phyloP scores from a whole-genome alignment of 1,140 invertebrate genomes.

The Macrostomum lignano region DNA sequence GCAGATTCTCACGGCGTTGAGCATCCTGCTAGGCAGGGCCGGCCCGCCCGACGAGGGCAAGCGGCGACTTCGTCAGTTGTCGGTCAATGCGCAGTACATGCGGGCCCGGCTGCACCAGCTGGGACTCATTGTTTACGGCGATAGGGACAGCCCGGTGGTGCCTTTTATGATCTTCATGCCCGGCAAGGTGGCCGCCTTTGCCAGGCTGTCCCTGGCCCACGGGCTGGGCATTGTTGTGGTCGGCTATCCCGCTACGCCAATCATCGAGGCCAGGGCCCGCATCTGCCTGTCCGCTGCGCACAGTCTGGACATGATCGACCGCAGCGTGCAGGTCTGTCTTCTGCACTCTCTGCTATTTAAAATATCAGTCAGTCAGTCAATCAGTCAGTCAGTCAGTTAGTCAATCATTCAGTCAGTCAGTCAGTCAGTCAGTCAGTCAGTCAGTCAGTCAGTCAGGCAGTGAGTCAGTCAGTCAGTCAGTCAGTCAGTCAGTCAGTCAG shows the following conservation, averaged over 20 bases:
- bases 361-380: no score
- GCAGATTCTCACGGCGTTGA: conserved; percentile 63
- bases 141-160: conserved; percentile 78
- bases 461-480: no score
- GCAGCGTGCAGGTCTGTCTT: no score
- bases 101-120: conserved; percentile 51
- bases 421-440: no score
- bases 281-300: conserved; percentile 86
- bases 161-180: conserved; percentile 74
- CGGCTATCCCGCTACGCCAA: conserved; percentile 83
- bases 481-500: no score
- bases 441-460: no score
- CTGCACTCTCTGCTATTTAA: no score
- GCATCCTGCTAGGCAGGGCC: conserved; percentile 56
- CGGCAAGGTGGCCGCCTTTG: conserved; percentile 52
- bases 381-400: no score
- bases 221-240: conserved; percentile 76
- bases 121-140: conserved; percentile 79
- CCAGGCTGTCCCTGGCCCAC: conserved; percentile 45
- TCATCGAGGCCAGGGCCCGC: conserved; percentile 64
- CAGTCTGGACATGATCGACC: conserved; percentile 73
- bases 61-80: no score
- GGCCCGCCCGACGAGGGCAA: no score
- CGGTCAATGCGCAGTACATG: conserved; percentile 69
- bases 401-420: no score